Evolutionary conservation across 2,113 vertebrate species (phyloP).

Genomic region (Carassius auratus): DNA sequence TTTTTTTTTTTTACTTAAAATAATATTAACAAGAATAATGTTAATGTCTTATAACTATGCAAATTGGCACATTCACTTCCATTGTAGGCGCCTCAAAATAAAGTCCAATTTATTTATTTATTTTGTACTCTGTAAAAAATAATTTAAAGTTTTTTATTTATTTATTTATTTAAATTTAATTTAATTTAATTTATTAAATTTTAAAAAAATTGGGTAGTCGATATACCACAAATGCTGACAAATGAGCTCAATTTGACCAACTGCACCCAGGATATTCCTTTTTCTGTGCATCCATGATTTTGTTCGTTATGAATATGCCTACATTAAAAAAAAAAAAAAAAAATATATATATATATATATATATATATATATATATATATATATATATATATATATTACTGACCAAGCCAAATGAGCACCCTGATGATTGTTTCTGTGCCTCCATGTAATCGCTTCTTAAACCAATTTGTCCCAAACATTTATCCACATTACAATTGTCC

Average conservation of each 20-base stretch:
- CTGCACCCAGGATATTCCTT: not conserved
- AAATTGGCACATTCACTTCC: not conserved
- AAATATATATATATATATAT: too few relatives aligned
- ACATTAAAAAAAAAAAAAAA: not conserved
- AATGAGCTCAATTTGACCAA: not conserved
- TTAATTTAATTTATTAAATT: not conserved
- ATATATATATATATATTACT: not conserved
- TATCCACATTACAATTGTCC: conserved; percentile 8
- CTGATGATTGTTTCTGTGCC: conserved; percentile 4
- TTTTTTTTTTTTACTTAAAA: not conserved
- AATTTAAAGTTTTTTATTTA: too few relatives aligned
- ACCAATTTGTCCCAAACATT: not conserved
- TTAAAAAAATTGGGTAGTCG: not conserved
- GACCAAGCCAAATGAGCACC: not conserved
- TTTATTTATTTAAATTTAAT: too few relatives aligned
- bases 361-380: too few relatives aligned
- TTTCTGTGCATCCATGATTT: conserved; percentile 13
- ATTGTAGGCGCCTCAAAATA: too few relatives aligned
- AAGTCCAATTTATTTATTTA: too few relatives aligned
- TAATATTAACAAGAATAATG: not conserved
- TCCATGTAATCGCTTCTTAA: not conserved
- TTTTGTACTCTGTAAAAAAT: too few relatives aligned
- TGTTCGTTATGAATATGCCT: not conserved
- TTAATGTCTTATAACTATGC: not conserved
- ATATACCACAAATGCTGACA: not conserved